Evolutionary conservation across 2,888 invertebrate genomes (phyloP).

Genomic region (Heliconius ethilla): DNA sequence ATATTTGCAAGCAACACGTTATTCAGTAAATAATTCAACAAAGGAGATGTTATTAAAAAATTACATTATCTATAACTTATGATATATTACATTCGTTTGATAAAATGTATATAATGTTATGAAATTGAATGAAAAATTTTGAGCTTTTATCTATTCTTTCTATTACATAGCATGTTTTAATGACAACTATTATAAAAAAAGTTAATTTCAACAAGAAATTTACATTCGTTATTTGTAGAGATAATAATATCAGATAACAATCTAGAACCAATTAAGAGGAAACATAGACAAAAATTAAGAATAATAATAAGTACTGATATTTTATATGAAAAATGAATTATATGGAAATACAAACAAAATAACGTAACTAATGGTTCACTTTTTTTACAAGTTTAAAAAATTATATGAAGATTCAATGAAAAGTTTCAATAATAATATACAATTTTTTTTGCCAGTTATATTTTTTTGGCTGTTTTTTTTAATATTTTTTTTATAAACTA

Average conservation of each 20-base stretch:
- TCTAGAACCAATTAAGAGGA: neutral
- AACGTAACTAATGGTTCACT: neutral
- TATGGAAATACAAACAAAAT: neutral
- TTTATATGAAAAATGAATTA: neutral
- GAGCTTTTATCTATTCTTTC: neutral
- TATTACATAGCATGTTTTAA: neutral
- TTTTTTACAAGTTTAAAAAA: neutral
- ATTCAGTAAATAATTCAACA: neutral
- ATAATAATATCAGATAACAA: neutral
- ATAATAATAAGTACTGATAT: neutral
- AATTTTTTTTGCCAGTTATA: slow-evolving; percentile 8
- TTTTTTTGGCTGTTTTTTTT: slow-evolving; percentile 34
- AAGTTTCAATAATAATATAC: neutral
- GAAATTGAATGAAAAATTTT: neutral
- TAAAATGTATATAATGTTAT: neutral
- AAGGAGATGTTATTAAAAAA: too few relatives aligned
- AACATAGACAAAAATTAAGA: neutral
- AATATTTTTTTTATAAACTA: neutral
- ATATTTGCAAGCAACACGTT: neutral
- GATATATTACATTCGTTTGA: neutral
- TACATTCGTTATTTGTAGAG: neutral
- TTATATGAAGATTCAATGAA: neutral
- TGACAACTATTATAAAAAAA: neutral
- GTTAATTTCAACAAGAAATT: neutral
- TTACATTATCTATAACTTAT: neutral